Percentiles rank a stretch among this genome's conserved stretches.
Evolutionary conservation across 2,797 vertebrate species (phyloP).

Genomic region (Hippopotamyrus pictus): DNA sequence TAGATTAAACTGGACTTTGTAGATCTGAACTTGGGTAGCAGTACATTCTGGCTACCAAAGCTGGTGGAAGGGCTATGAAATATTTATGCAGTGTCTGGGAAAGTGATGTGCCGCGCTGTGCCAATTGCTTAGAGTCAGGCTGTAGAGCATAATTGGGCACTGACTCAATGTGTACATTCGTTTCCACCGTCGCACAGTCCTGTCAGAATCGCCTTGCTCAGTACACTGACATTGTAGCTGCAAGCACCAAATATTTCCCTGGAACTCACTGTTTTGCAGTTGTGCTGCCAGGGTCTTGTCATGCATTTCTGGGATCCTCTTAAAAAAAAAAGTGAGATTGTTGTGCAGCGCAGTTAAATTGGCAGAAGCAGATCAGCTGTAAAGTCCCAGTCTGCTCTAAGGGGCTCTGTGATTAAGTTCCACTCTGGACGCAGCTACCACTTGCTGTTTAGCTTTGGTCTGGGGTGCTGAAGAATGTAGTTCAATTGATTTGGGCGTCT

Average conservation of each 20-base stretch:
- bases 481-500: not conserved
- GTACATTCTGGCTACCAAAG: constrained; percentile 16
- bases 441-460: constrained; percentile 7
- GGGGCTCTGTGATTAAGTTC: not conserved
- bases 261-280: constrained; percentile 2
- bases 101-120: not conserved
- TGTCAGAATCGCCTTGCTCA: constrained; percentile 19
- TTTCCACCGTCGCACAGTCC: constrained; percentile 21
- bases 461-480: not conserved
- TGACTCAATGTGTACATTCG: constrained; percentile 26
- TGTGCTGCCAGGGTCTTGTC: not conserved
- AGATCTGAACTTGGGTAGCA: constrained; percentile 8
- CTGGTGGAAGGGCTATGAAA: constrained; percentile 9
- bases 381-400: not conserved
- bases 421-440: not conserved
- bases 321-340: not conserved
- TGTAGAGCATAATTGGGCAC: constrained; percentile 2
- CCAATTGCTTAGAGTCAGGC: constrained; percentile 10
- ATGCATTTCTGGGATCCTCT: not conserved
- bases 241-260: constrained; percentile 8
- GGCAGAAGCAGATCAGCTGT: constrained; percentile 10
- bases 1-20: not conserved
- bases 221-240: constrained; percentile 18
- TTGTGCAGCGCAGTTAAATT: not conserved
- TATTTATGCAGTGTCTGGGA: constrained; percentile 11